These are phyloP conservation scores for Echinometra lucunter DNA, from an alignment of 53 echinoderm and acorn worm species.

Conservation along the genomic window DNA sequence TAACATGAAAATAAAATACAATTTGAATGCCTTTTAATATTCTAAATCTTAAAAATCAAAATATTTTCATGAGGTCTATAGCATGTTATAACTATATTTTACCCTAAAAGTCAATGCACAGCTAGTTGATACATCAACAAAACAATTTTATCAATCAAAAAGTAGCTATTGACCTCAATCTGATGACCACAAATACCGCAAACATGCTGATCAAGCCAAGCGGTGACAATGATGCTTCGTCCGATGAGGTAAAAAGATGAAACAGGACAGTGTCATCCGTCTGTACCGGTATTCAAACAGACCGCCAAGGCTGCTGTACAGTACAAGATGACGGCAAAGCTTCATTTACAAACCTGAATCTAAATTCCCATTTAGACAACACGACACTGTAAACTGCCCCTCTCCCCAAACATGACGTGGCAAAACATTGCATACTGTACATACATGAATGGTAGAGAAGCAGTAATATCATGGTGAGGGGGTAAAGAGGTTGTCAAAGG, in stretches of 20 bases:
- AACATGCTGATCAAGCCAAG: neutral
- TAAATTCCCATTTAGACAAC: neutral
- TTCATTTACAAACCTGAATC: neutral
- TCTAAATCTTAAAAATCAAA: neutral
- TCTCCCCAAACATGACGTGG: too few species aligned
- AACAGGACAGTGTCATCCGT: neutral
- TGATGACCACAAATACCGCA: conserved; percentile 12
- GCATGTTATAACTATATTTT: too few species aligned
- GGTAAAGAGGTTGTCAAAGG: too few species aligned
- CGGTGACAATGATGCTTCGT: neutral
- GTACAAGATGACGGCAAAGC: conserved; percentile 5
- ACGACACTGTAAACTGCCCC: too few species aligned
- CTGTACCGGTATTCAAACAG: neutral
- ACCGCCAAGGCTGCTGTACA: neutral
- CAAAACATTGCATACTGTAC: too few species aligned
- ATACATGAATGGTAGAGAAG: neutral
- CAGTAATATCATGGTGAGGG: neutral
- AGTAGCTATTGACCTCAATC: neutral
- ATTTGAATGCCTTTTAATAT: neutral
- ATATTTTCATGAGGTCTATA: too few species aligned
- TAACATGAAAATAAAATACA: too few species aligned
- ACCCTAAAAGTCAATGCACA: too few species aligned
- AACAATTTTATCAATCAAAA: neutral
- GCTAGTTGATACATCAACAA: too few species aligned
- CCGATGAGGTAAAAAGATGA: neutral